Conservation (phyloP, 2,888 invertebrate species). For the Eurois occulta region DNA sequence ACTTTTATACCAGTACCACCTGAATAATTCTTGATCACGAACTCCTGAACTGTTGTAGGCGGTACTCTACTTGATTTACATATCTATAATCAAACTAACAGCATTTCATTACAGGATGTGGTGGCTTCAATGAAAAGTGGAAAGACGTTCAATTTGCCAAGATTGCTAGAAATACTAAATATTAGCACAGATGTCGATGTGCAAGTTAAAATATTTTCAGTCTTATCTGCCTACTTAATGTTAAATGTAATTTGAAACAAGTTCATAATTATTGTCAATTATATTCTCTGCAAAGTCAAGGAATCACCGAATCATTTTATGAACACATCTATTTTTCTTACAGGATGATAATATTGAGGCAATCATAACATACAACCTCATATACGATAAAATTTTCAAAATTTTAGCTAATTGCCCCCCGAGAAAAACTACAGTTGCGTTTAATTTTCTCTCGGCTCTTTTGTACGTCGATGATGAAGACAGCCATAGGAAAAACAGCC, state of each 20-base stretch:
- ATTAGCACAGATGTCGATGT: conserved; percentile 72
- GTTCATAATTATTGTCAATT: too few relatives aligned
- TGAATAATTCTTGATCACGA: neutral
- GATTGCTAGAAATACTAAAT: conserved; percentile 75
- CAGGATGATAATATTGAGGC: conserved; percentile 73
- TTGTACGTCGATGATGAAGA: conserved; percentile 72
- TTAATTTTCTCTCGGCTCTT: conserved; percentile 81
- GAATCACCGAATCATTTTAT: conserved; percentile 1
- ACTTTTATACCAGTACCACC: too few relatives aligned
- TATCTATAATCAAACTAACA: neutral
- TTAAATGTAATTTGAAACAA: conserved; percentile 76
- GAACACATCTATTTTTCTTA: conserved; percentile 51
- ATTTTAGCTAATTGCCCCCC: conserved; percentile 74
- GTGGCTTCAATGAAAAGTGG: conserved; percentile 57
- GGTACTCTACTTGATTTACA: neutral
- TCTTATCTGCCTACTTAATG: conserved; percentile 76
- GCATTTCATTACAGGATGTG: conserved; percentile 64
- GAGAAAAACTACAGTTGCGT: conserved; percentile 71
- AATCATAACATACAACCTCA: conserved; percentile 74
- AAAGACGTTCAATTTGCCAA: conserved; percentile 68
- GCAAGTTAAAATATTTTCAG: conserved; percentile 77
- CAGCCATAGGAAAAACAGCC: conserved; percentile 62
- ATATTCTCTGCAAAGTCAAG: neutral
- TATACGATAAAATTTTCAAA: conserved; percentile 78
- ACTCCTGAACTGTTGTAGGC: neutral